phyloP scores from a whole-genome alignment of 2,113 vertebrate genomes.

The Scortum barcoo region DNA sequence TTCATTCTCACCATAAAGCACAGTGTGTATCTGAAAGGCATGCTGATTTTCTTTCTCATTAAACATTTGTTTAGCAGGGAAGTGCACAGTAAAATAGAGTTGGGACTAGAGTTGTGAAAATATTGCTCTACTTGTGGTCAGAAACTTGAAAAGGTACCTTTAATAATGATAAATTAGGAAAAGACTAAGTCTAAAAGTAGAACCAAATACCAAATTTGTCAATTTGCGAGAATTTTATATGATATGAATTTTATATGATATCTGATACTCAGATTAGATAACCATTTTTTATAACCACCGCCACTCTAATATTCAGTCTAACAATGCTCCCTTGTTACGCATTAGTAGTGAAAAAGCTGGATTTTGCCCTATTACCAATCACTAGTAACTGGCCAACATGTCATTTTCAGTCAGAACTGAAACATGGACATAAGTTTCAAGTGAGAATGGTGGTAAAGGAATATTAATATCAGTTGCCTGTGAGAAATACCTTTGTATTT shows the following conservation, averaged over 20 bases:
- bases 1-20: background rate
- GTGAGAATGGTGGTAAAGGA: background rate
- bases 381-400: background rate
- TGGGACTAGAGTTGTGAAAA: background rate
- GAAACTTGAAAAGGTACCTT: background rate
- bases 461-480: too few relatives aligned
- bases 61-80: background rate
- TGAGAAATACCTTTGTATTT: background rate
- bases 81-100: too few relatives aligned
- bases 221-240: too few relatives aligned
- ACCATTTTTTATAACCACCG: background rate
- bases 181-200: background rate
- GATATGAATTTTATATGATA: too few relatives aligned
- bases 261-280: background rate
- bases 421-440: background rate
- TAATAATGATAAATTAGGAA: background rate
- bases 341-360: too few relatives aligned
- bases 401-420: background rate
- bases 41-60: background rate
- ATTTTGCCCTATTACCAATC: background rate
- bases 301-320: background rate
- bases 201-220: background rate
- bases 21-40: background rate
- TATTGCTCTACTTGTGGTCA: too few relatives aligned
- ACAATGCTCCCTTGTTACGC: too few relatives aligned